Percentiles rank a stretch among this genome's conserved stretches.
phyloP scores from a whole-genome alignment of 2,797 vertebrate species.

The Enoplosus armatus region DNA sequence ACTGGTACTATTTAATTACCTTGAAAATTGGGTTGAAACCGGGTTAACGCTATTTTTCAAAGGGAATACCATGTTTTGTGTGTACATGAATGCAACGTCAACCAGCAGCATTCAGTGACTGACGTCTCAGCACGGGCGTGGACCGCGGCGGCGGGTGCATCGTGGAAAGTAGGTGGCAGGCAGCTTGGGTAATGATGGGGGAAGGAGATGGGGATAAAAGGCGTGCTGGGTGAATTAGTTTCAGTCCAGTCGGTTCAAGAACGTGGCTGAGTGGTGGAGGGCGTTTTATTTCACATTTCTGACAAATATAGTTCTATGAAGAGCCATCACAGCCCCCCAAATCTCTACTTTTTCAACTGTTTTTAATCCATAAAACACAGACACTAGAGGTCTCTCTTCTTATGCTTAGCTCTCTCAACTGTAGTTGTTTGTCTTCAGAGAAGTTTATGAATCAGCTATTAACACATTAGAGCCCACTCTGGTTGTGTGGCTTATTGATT shows the following conservation, averaged over 20 bases:
- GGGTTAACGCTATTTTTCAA: not conserved
- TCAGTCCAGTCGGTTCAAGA: slow-evolving; percentile 19
- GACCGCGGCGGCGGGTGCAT: slow-evolving; percentile 70
- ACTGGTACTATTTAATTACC: rapidly evolving
- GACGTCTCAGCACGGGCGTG: slow-evolving; percentile 81
- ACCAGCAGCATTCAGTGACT: slow-evolving; percentile 64
- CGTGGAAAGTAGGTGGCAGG: slow-evolving; percentile 75
- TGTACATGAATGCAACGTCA: slow-evolving; percentile 37
- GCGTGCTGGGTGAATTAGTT: slow-evolving; percentile 55
- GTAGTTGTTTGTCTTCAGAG: slow-evolving; percentile 17
- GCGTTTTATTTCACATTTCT: not conserved
- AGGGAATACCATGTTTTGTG: rapidly evolving
- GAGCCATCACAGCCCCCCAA: not conserved
- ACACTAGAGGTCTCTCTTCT: slow-evolving; percentile 61
- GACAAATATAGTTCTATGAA: not conserved
- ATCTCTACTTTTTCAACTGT: slow-evolving; percentile 4
- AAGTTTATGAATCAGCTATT: slow-evolving; percentile 22
- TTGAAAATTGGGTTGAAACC: not conserved
- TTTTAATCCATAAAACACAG: slow-evolving; percentile 5
- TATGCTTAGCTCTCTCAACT: not conserved
- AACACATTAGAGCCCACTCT: slow-evolving; percentile 13
- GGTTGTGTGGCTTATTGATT: slow-evolving; percentile 45
- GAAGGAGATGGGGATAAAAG: slow-evolving; percentile 66
- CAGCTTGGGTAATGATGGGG: slow-evolving; percentile 75
- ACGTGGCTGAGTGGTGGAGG: slow-evolving; percentile 36